These are phyloP conservation scores for Holothuria scabra DNA, from an alignment of 53 echinoderm and acorn worm genomes.

Conservation along the genomic window DNA sequence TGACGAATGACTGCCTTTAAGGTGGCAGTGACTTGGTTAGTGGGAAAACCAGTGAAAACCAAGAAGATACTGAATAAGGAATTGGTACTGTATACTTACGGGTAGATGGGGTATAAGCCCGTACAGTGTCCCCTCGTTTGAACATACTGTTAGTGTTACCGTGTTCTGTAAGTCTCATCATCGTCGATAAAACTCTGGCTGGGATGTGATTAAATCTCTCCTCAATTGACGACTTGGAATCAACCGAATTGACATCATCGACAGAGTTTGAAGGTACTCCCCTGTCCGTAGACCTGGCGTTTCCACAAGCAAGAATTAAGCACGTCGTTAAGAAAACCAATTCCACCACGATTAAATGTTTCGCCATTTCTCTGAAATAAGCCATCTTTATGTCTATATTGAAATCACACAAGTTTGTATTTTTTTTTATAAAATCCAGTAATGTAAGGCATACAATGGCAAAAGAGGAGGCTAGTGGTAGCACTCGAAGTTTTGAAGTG, in stretches of 20 bases:
- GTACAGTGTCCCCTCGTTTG: conserved; percentile 12
- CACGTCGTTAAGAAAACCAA: not conserved
- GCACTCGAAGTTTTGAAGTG: no score
- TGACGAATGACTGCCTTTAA: no score
- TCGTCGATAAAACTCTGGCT: conserved; percentile 13
- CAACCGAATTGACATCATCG: not conserved
- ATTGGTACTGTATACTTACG: conserved; percentile 27
- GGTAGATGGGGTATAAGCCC: conserved; percentile 21
- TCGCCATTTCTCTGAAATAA: not conserved
- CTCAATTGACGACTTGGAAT: not conserved
- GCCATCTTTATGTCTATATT: not conserved
- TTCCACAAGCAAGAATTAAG: no score
- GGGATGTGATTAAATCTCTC: conserved; percentile 39
- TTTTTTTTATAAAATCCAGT: not conserved
- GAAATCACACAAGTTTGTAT: not conserved
- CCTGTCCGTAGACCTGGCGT: not conserved
- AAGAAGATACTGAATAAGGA: no score
- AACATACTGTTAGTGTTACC: not conserved
- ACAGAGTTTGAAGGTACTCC: conserved; percentile 9
- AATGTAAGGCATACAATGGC: no score
- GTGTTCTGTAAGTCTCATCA: conserved; percentile 25
- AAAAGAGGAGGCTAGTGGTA: no score
- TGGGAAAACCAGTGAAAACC: no score
- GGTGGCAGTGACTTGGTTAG: no score
- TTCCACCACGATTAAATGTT: not conserved